Conservation (phyloP, 2,113 vertebrate species). For the Merops nubicus region DNA sequence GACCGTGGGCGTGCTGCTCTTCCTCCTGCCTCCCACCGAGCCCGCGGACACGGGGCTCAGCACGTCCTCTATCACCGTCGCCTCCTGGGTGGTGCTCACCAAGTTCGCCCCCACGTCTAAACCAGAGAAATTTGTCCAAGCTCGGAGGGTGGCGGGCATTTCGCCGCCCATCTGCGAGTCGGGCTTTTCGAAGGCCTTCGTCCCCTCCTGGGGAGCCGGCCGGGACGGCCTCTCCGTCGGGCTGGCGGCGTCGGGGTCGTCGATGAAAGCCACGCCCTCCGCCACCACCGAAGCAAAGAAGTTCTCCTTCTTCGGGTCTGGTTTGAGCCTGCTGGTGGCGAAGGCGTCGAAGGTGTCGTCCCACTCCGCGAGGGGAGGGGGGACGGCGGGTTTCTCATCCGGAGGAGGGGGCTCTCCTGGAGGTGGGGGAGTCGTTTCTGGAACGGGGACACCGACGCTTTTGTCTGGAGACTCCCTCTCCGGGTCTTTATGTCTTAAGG, state of each 20-base stretch:
- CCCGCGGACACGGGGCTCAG: neutral
- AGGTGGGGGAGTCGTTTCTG: slow-evolving; percentile 73
- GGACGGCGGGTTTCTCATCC: slow-evolving; percentile 7
- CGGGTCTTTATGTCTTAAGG: slow-evolving; percentile 57
- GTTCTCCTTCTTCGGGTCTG: slow-evolving; percentile 23
- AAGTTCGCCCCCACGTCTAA: slow-evolving; percentile 8
- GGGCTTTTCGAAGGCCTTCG: accelerated
- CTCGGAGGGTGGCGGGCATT: neutral
- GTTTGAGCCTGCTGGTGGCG: slow-evolving; percentile 83
- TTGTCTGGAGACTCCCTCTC: slow-evolving; percentile 29
- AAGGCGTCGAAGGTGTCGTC: slow-evolving; percentile 87
- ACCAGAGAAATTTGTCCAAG: slow-evolving; percentile 13
- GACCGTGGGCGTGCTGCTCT: neutral
- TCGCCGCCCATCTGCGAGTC: accelerated
- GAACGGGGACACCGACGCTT: slow-evolving; percentile 40
- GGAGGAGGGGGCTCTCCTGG: slow-evolving; percentile 11
- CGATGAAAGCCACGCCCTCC: slow-evolving; percentile 51
- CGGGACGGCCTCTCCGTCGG: accelerated
- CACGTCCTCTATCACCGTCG: neutral
- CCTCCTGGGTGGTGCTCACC: slow-evolving; percentile 29
- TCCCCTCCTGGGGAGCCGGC: neutral
- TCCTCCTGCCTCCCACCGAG: neutral
- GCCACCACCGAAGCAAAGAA: neutral
- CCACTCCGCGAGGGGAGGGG: slow-evolving; percentile 75
- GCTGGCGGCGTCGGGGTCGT: neutral